A percentile compares a stretch with the other conserved stretches of the same genome.
These are phyloP conservation scores for Drosophila subquinaria DNA, from an alignment of 2,888 invertebrate genomes.

Conservation along the genomic window DNA sequence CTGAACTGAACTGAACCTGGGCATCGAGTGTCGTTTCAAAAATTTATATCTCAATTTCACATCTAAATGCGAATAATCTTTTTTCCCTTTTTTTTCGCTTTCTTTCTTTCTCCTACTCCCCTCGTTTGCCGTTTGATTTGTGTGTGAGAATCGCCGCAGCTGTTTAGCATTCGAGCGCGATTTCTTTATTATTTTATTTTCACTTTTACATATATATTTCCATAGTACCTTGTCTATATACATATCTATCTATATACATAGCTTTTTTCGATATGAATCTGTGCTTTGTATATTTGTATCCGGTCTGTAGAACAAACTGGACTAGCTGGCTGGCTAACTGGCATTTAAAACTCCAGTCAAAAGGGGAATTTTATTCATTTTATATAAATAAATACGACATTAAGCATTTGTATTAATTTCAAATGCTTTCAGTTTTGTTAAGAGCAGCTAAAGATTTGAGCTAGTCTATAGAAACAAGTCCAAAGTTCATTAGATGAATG, in stretches of 20 bases:
- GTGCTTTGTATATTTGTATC: slow-evolving; percentile 16
- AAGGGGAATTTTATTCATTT: slow-evolving; percentile 8
- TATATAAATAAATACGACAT: slow-evolving; percentile 19
- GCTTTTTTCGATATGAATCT: slow-evolving; percentile 48
- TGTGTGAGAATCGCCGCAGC: slow-evolving; percentile 76
- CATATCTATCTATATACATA: neutral
- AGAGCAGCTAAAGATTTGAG: neutral
- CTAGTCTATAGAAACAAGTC: slow-evolving; percentile 3
- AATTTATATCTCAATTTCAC: slow-evolving; percentile 82
- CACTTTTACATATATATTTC: slow-evolving; percentile 37
- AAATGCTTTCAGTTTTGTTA: slow-evolving; percentile 6
- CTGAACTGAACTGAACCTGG: slow-evolving; percentile 20
- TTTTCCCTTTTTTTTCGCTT: slow-evolving; percentile 39
- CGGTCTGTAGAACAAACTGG: slow-evolving; percentile 25
- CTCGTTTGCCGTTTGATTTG: slow-evolving; percentile 64
- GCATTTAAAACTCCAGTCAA: slow-evolving; percentile 51
- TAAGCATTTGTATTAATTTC: slow-evolving; percentile 18
- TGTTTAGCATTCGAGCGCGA: slow-evolving; percentile 71
- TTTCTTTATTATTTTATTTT: slow-evolving; percentile 53
- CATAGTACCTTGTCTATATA: neutral
- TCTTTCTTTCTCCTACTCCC: neutral
- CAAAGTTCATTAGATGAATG: slow-evolving; percentile 9
- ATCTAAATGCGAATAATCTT: slow-evolving; percentile 81
- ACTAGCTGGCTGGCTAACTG: slow-evolving; percentile 50
- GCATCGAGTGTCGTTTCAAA: slow-evolving; percentile 72